Conservation (phyloP, 2,888 invertebrate species). For the Lasius fuliginosus region DNA sequence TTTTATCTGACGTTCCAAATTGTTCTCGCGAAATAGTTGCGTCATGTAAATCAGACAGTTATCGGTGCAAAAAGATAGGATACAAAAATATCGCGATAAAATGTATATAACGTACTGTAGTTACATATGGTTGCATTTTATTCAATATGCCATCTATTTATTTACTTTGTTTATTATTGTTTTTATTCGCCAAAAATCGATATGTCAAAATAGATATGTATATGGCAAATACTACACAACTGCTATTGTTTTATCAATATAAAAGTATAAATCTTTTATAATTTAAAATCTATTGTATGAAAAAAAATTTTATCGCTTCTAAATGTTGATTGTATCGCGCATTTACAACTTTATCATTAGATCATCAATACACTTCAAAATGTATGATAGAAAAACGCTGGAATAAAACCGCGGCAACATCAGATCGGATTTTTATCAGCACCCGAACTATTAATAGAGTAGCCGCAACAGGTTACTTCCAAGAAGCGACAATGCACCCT, state of each 20-base stretch:
- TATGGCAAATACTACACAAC: no score
- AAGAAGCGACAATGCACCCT: conserved; percentile 63
- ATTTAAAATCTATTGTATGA: not conserved
- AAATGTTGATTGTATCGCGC: not conserved
- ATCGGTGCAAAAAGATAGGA: not conserved
- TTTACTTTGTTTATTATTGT: not conserved
- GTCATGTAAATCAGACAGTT: conserved; percentile 2
- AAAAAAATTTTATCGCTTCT: not conserved
- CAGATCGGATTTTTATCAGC: conserved; percentile 69
- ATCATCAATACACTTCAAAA: not conserved
- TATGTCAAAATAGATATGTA: not conserved
- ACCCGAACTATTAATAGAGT: conserved; percentile 71
- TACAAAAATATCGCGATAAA: conserved; percentile 27
- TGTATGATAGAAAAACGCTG: not conserved
- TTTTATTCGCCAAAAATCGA: conserved; percentile 2
- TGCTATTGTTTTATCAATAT: not conserved
- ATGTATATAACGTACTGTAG: not conserved
- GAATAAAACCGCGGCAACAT: conserved; percentile 29
- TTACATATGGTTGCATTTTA: conserved; percentile 15
- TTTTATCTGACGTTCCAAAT: not conserved
- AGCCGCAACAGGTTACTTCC: conserved; percentile 73
- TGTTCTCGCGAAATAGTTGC: conserved; percentile 16
- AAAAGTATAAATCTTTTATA: not conserved
- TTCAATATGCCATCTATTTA: not conserved
- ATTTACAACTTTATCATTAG: not conserved